phyloP scores from a whole-genome alignment of 2,888 invertebrate species.

The Brenthis ino region DNA sequence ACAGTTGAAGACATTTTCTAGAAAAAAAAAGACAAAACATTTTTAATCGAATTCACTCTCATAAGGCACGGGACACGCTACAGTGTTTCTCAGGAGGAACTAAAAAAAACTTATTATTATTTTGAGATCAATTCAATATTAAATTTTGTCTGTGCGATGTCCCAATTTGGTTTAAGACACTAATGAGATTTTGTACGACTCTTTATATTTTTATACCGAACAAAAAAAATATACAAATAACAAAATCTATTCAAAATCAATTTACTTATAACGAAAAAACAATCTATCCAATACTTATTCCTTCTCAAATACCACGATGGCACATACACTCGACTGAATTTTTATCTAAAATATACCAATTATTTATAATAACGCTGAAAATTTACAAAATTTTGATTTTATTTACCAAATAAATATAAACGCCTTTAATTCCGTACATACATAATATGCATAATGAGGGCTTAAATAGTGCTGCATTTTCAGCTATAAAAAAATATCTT shows the following conservation, averaged over 20 bases:
- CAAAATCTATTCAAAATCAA: constrained; percentile 35
- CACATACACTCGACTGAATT: constrained; percentile 21
- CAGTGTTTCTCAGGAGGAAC: constrained; percentile 67
- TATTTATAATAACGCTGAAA: background rate
- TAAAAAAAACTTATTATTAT: constrained; percentile 62
- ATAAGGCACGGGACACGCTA: constrained; percentile 56
- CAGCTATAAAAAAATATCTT: too few species aligned
- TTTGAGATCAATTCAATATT: constrained; percentile 69
- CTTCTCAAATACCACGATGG: constrained; percentile 24
- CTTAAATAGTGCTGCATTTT: background rate
- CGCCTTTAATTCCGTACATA: background rate
- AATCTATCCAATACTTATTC: constrained; percentile 26
- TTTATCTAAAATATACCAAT: constrained; percentile 1
- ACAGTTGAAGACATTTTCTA: background rate
- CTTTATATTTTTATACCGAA: constrained; percentile 6
- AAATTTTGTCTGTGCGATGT: constrained; percentile 50
- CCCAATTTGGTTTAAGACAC: constrained; percentile 51
- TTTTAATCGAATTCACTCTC: constrained; percentile 52
- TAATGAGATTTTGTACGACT: constrained; percentile 20
- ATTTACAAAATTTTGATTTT: constrained; percentile 2
- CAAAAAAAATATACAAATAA: constrained; percentile 33
- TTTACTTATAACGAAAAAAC: constrained; percentile 37
- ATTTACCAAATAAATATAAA: constrained; percentile 13
- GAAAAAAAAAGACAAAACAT: constrained; percentile 2
- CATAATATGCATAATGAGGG: background rate